Conservation (phyloP, 2,888 invertebrate genomes). For the Rapana venosa region DNA sequence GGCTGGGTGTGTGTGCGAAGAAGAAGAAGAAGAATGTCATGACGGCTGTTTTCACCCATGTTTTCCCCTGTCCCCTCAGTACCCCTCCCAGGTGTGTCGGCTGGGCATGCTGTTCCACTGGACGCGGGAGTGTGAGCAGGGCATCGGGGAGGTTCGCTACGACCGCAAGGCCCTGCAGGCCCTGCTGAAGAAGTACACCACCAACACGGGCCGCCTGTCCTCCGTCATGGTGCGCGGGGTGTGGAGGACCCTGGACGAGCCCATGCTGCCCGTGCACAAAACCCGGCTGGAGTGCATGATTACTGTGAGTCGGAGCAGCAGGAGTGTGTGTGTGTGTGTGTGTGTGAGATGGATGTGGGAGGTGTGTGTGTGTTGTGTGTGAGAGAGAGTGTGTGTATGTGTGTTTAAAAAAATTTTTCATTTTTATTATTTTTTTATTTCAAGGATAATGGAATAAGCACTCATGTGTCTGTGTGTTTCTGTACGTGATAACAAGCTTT, state of each 20-base stretch:
- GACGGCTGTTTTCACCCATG: too few relatives aligned
- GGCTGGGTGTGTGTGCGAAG: too few relatives aligned
- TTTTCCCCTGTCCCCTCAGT: conserved; percentile 66
- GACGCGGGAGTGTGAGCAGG: conserved; percentile 77
- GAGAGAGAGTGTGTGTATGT: not conserved
- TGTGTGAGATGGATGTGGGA: not conserved
- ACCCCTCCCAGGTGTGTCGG: conserved; percentile 77
- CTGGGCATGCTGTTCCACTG: conserved; percentile 76
- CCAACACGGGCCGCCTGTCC: conserved; percentile 68
- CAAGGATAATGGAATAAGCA: too few relatives aligned
- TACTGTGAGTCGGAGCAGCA: conserved; percentile 65
- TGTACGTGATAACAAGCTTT: too few relatives aligned
- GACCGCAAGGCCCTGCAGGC: conserved; percentile 76
- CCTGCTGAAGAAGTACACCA: conserved; percentile 71
- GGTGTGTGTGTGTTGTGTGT: not conserved
- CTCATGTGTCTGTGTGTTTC: too few relatives aligned
- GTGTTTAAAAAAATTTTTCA: too few relatives aligned
- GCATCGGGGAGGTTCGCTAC: conserved; percentile 74
- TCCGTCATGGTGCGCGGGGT: conserved; percentile 65
- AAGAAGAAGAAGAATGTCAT: too few relatives aligned
- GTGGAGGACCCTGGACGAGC: conserved; percentile 72
- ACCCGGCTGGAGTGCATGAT: conserved; percentile 76
- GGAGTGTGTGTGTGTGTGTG: not conserved
- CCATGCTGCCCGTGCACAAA: conserved; percentile 73
- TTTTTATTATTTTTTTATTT: too few relatives aligned